Evolutionary conservation across 2,888 invertebrate genomes (phyloP), one percentile per base, ranked within the genome.

Genomic region (Esperia sulphurella): DNA sequence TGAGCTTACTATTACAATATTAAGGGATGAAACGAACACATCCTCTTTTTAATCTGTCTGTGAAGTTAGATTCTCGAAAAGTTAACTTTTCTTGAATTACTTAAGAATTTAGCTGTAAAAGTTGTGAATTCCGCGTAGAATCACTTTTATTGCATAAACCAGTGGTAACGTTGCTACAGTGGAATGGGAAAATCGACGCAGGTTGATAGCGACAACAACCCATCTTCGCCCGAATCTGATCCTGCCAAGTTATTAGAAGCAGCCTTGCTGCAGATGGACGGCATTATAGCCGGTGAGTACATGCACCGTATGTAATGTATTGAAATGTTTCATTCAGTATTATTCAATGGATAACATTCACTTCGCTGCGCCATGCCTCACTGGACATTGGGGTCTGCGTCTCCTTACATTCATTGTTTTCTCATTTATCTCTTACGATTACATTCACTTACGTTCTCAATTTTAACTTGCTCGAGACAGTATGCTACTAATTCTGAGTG

Each of bases 251-350:
- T 96, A 84, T 88, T 97, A 71, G 96, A 96, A 75, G 95, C 96
- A 57, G 96, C 96, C 39, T 89, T 97, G 50, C 92, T 95, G 72
- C 96, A 96, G 84, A 95, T 97, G 95, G 97, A 97, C 83, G 96
- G 95, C 47, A 95, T 96, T 68, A 94, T 96, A 82, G 95, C 95
- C 75, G 94, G 95, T 94, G 79, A 85, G 85, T 61, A 14, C 35
- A 21, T 13, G 29, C 8, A 3, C 14, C 14, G 10, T 30, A 12
- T 30, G 14, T 14, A 9, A 42, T 29, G 30, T 30, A 14, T n/a
- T n/a, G 21, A 44, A 12, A 38, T 37, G 28, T 13, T 37, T 38
- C 35, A 35, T 21, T 28, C 9, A 37, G 14, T 31, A 40, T 43
- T 41, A 45, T 37, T 14, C 29, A 13, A 14, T 8, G n/a, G 30